Evolutionary conservation across 2,888 invertebrate genomes (phyloP).

Genomic region (Chrysolina americana): DNA sequence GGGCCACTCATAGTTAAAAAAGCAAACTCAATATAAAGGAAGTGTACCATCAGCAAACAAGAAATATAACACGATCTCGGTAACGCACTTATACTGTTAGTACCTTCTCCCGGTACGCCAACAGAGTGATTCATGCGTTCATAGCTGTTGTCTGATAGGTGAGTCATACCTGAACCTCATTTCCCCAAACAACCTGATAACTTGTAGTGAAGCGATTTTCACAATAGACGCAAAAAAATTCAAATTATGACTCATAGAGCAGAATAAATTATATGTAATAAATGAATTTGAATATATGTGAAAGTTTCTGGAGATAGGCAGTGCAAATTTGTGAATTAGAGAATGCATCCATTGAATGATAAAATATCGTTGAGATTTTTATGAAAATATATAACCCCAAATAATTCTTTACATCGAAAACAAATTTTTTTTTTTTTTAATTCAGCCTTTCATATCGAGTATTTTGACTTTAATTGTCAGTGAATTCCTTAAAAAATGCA

Average conservation of each 20-base stretch:
- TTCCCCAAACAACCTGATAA: constrained; percentile 10
- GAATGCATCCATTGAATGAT: no score
- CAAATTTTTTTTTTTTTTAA: no score
- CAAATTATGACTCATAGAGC: not conserved
- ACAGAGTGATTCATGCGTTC: constrained; percentile 1
- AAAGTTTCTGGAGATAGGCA: no score
- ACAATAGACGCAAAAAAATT: constrained; percentile 11
- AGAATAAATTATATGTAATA: not conserved
- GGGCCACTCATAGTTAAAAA: not conserved
- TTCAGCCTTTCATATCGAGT: no score
- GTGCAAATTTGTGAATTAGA: no score
- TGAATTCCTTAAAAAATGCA: no score
- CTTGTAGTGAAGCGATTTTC: constrained; percentile 1
- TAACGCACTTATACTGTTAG: not conserved
- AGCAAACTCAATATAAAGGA: constrained; percentile 3
- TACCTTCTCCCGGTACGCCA: constrained; percentile 8
- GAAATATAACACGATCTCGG: constrained; percentile 1
- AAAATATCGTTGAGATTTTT: no score
- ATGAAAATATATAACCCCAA: no score
- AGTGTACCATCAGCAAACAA: constrained; percentile 13
- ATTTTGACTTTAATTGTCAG: no score
- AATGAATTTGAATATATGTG: no score
- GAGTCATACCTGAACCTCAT: constrained; percentile 16
- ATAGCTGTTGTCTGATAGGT: not conserved
- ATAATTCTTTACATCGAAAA: no score